A percentile compares a stretch with the other conserved stretches of the same genome.
These are phyloP conservation scores for Thera obeliscata DNA, from an alignment of 2,888 invertebrate species.

Conservation along the genomic window DNA sequence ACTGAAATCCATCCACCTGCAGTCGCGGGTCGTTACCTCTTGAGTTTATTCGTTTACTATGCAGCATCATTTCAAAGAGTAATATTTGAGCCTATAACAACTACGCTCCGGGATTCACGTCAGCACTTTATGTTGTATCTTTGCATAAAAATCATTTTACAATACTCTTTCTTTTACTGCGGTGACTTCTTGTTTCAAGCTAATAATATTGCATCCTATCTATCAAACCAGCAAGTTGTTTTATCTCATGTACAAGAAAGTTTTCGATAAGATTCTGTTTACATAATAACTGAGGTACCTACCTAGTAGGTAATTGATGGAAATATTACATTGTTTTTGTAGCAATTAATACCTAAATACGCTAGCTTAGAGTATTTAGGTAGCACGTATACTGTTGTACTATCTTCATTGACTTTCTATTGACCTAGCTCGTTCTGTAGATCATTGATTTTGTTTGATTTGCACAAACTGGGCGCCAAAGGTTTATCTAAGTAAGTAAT, in stretches of 20 bases:
- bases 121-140: too few species aligned
- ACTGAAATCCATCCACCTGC: conserved; percentile 35
- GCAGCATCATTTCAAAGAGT: conserved; percentile 8
- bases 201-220: not conserved
- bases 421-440: conserved; percentile 1
- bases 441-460: not conserved
- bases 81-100: not conserved
- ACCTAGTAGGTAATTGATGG: not conserved
- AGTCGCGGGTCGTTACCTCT: conserved; percentile 35
- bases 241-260: not conserved
- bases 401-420: not conserved
- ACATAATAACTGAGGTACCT: not conserved
- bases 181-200: not conserved
- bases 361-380: not conserved
- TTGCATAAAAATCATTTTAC: not conserved
- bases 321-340: not conserved
- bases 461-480: too few species aligned
- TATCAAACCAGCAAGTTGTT: conserved; percentile 9
- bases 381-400: not conserved
- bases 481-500: not conserved
- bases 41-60: conserved; percentile 27
- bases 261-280: conserved; percentile 10
- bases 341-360: conserved; percentile 1
- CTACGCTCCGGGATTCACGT: too few species aligned
- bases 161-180: not conserved